A percentile compares a stretch with the other conserved stretches of the same genome.
phyloP scores from a whole-genome alignment of 2,797 vertebrate genomes.

The Sorex maritimensis region DNA sequence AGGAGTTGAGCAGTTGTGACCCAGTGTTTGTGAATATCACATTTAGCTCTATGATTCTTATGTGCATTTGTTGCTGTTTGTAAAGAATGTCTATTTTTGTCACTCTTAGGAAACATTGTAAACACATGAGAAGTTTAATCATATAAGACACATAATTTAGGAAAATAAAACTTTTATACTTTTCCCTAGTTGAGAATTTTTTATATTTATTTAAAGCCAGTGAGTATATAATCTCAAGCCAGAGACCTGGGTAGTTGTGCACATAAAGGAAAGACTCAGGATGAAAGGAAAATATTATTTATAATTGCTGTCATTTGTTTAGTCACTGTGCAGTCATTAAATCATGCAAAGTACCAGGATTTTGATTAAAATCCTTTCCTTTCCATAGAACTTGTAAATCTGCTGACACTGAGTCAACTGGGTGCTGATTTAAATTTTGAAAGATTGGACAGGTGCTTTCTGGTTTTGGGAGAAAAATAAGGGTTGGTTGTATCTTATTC shows the following conservation, averaged over 20 bases:
- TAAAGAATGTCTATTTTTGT: not conserved
- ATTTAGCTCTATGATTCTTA: not conserved
- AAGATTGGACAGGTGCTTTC: not conserved
- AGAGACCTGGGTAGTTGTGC: not conserved
- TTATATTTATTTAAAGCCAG: slow-evolving; percentile 58
- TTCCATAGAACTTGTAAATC: not conserved
- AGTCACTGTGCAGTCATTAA: slow-evolving; percentile 44
- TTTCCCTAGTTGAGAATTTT: slow-evolving; percentile 42
- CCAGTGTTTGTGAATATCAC: slow-evolving; percentile 14
- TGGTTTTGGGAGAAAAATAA: not conserved
- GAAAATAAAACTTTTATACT: not conserved
- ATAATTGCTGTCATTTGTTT: slow-evolving; percentile 62
- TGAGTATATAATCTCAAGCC: slow-evolving; percentile 42
- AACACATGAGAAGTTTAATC: slow-evolving; percentile 26
- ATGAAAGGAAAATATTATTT: slow-evolving; percentile 51
- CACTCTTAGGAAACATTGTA: not conserved
- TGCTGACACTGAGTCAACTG: not conserved
- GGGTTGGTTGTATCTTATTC: not conserved
- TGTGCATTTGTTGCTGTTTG: slow-evolving; percentile 21
- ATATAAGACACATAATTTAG: slow-evolving; percentile 52
- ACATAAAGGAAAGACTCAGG: slow-evolving; percentile 30
- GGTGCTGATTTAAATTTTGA: not conserved
- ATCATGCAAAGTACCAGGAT: slow-evolving; percentile 3
- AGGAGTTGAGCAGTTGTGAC: not conserved
- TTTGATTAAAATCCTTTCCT: slow-evolving; percentile 67